These are phyloP conservation scores for Dasyornis broadbenti DNA, from an alignment of 2,113 vertebrate genomes.

Conservation along the genomic window DNA sequence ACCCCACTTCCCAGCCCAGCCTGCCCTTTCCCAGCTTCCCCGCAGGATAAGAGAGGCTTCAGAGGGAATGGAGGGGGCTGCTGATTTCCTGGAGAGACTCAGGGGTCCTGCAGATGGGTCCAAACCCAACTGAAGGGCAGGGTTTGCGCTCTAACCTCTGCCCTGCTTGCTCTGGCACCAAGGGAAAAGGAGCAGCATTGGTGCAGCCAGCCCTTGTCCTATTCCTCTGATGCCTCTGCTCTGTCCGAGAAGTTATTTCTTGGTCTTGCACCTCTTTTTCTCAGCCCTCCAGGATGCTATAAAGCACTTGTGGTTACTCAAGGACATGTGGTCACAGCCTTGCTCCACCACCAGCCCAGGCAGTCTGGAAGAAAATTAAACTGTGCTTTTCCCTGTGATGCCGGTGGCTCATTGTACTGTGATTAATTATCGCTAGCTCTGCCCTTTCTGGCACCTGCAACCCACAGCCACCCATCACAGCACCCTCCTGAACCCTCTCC, in stretches of 20 bases:
- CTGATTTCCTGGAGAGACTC: background rate
- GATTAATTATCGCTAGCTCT: background rate
- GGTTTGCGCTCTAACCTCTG: background rate
- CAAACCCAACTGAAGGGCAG: background rate
- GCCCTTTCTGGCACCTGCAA: fast-evolving
- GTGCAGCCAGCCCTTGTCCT: background rate
- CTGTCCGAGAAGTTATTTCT: background rate
- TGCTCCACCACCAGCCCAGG: background rate
- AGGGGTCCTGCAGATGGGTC: background rate
- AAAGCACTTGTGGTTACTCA: background rate
- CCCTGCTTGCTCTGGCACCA: background rate
- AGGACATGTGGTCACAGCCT: fast-evolving
- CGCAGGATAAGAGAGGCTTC: background rate
- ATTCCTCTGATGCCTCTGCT: background rate
- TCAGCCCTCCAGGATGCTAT: fast-evolving
- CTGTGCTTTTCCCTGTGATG: fast-evolving
- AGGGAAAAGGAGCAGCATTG: background rate
- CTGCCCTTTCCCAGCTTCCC: background rate
- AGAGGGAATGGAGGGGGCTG: background rate
- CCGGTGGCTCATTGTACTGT: fast-evolving
- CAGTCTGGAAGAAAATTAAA: background rate
- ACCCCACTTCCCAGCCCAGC: background rate
- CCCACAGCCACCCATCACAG: background rate
- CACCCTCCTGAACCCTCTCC: background rate
- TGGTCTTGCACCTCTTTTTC: background rate